These are phyloP conservation scores for Macrobrachium rosenbergii DNA, from an alignment of 1,140 invertebrate species.

Conservation along the genomic window DNA sequence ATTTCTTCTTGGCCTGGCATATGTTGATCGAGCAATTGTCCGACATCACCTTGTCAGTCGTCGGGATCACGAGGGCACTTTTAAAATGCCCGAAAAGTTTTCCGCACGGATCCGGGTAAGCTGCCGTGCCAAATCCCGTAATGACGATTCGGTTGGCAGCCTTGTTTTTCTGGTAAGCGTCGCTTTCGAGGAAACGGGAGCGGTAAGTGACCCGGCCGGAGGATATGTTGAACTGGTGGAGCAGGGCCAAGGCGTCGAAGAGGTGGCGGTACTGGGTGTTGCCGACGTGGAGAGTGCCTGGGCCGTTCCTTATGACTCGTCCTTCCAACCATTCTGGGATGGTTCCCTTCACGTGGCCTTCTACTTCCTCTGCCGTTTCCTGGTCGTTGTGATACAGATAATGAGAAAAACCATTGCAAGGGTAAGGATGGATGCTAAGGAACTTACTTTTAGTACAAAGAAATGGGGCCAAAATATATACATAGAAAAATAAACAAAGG, in stretches of 20 bases:
- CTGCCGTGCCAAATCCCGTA: slow-evolving; percentile 71
- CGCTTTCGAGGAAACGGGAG: slow-evolving; percentile 68
- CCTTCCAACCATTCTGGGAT: slow-evolving; percentile 86
- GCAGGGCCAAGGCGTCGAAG: slow-evolving; percentile 86
- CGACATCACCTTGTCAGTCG: slow-evolving; percentile 61
- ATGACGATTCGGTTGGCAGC: slow-evolving; percentile 71
- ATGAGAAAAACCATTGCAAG: too few species aligned
- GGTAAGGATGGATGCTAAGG: too few species aligned
- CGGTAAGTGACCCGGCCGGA: slow-evolving; percentile 82
- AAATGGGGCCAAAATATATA: too few species aligned
- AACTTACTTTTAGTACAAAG: too few species aligned
- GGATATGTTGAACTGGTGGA: slow-evolving; percentile 82
- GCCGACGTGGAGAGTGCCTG: slow-evolving; percentile 83
- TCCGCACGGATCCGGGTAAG: slow-evolving; percentile 72
- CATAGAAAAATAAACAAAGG: too few species aligned
- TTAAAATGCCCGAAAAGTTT: slow-evolving; percentile 69
- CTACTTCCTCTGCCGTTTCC: slow-evolving; percentile 72
- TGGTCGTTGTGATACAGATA: slow-evolving; percentile 55
- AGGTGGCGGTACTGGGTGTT: slow-evolving; percentile 82
- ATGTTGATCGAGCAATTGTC: slow-evolving; percentile 68
- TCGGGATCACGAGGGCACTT: slow-evolving; percentile 26
- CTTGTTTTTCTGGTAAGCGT: slow-evolving; percentile 70
- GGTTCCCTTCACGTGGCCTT: slow-evolving; percentile 71
- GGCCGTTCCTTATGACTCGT: slow-evolving; percentile 85
- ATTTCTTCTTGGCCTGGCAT: slow-evolving; percentile 64